These are phyloP conservation scores for Andrena fulva DNA, from an alignment of 2,888 invertebrate species.

Conservation along the genomic window DNA sequence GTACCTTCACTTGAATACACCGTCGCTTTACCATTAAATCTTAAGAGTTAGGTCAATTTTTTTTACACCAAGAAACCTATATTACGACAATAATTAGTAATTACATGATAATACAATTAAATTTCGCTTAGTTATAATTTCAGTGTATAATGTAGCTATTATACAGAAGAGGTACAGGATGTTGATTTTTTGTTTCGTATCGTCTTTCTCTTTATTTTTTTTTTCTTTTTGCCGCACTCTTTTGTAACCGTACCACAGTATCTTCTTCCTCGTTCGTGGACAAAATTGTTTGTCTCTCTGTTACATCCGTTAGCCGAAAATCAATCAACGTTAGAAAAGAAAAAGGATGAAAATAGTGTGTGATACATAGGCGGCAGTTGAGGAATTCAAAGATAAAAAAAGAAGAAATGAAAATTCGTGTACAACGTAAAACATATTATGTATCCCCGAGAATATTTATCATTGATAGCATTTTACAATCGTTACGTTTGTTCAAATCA, in stretches of 20 bases:
- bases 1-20: conserved; percentile 74
- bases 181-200: conserved; percentile 73
- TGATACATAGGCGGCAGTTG: conserved; percentile 38
- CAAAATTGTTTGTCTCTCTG: conserved; percentile 44
- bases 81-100: conserved; percentile 84
- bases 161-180: conserved; percentile 82
- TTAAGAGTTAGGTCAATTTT: conserved; percentile 82
- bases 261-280: conserved; percentile 29
- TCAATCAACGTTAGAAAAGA: conserved; percentile 34
- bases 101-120: conserved; percentile 83
- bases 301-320: conserved; percentile 53
- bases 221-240: conserved; percentile 39
- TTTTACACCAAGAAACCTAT: conserved; percentile 83
- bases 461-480: neutral
- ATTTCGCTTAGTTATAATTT: conserved; percentile 76
- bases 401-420: conserved; percentile 14
- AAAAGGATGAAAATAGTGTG: conserved; percentile 61
- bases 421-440: neutral
- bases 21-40: conserved; percentile 77
- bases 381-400: neutral
- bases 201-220: conserved; percentile 56
- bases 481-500: conserved; percentile 1
- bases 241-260: conserved; percentile 31
- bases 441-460: neutral
- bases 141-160: conserved; percentile 81